These are phyloP conservation scores for Microtus oregoni DNA, from an alignment of 2,113 vertebrate species.

Conservation along the genomic window DNA sequence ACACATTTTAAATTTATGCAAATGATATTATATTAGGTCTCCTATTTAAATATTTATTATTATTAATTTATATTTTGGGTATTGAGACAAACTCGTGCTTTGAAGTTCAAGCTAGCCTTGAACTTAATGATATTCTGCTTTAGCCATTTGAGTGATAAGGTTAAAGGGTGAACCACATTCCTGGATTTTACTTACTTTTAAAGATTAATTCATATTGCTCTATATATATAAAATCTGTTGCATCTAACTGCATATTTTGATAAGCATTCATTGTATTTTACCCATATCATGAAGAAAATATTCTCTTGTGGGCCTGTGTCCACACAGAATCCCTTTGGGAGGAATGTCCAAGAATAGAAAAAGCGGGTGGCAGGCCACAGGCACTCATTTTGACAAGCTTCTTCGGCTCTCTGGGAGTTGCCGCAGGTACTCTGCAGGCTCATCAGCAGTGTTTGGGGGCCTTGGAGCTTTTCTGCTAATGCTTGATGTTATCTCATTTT, in stretches of 20 bases:
- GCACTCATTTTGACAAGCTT: not conserved
- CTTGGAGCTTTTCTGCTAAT: not conserved
- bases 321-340: not conserved
- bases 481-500: not conserved
- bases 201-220: not conserved
- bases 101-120: not conserved
- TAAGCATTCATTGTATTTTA: not conserved
- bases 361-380: not conserved
- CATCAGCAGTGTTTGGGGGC: too few relatives aligned
- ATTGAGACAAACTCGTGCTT: not conserved
- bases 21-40: not conserved
- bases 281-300: not conserved
- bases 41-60: not conserved
- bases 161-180: not conserved
- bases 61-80: not conserved
- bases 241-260: not conserved
- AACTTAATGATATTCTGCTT: not conserved
- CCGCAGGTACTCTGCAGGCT: not conserved
- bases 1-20: constrained; percentile 3
- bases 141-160: not conserved
- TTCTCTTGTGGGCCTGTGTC: not conserved
- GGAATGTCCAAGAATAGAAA: not conserved
- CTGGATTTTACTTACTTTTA: not conserved
- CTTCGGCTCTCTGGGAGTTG: too few relatives aligned
- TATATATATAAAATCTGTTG: not conserved